Conservation (phyloP, 1,140 invertebrate species). For the Pantala flavescens region DNA sequence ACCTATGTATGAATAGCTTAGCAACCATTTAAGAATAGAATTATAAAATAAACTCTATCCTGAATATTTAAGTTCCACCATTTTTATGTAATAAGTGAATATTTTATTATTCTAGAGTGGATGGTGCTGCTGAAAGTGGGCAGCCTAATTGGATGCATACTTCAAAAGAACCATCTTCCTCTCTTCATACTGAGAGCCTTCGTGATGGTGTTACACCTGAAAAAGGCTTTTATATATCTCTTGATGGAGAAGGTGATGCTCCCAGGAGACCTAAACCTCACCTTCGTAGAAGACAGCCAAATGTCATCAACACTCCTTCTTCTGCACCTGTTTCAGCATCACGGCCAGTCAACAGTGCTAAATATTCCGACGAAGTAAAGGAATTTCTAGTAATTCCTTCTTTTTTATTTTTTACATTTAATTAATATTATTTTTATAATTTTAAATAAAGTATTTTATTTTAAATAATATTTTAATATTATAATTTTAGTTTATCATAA, state of each 20-base stretch:
- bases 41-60: too few relatives aligned
- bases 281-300: constrained; percentile 39
- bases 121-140: neutral
- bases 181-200: neutral
- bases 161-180: neutral
- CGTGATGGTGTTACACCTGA: constrained; percentile 36
- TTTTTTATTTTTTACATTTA: too few relatives aligned
- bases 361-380: neutral
- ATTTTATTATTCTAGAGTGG: neutral
- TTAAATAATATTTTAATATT: too few relatives aligned
- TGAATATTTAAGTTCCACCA: too few relatives aligned
- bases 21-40: too few relatives aligned
- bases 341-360: neutral
- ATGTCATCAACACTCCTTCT: neutral
- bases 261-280: constrained; percentile 83
- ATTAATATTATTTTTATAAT: too few relatives aligned
- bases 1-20: too few relatives aligned
- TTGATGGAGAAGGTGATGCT: constrained; percentile 60
- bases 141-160: neutral
- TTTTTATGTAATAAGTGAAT: too few relatives aligned
- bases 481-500: too few relatives aligned
- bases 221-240: constrained; percentile 92
- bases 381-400: too few relatives aligned
- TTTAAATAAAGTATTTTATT: too few relatives aligned
- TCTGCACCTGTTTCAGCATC: neutral